Base-by-base conservation (phyloP, 2,113 vertebrate genomes). In the Channa maculata region DNA sequence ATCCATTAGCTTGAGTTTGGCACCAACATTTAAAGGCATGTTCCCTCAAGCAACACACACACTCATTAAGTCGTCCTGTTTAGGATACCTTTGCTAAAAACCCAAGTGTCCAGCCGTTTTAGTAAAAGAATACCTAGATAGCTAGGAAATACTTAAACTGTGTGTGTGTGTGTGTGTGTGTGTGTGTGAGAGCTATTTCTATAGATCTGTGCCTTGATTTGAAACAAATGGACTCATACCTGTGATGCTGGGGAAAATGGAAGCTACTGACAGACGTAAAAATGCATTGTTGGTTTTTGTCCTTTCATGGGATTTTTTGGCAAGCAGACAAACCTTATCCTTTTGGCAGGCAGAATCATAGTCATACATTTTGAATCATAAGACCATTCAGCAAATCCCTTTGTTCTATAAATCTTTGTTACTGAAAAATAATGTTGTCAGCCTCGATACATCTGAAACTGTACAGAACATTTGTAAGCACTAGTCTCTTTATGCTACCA, bases 1-100 rank as follows among this genome's bases (percentile, higher is more conserved):
- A 5, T 65, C 13, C 11, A 34, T 11, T 49, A 62, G n/a, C 64
- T 75, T 63, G n/a, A 67, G 12, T 67, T 68, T 81, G 70, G 65
- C 71, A 68, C 37, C 57, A 50, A 12, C 41, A 53, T 45, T 24
- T 49, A 24, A 34, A 38, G 62, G 55, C n/a, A n/a, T 2, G 24
- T 38, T 45, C 37, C 49, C 11, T 8, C 0, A 2, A 52, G 41
- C 24, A 7, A 55, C 48, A 46, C 0, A 0, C 8, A 55, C 24
- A 44, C 48, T 65, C 38, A 48, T 24, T 24, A 24, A 24, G 24
- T 41, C 2, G 4, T 7, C 6, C 39, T 7, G 6, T 41, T 41
- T 41, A 7, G 6, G 39, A 5, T 5, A 41, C 39, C 39, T 41
- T 41, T 41, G 4, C 6, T 41, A 41, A 41, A 41, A 41, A 41